Percentiles rank a stretch among this genome's conserved stretches.
phyloP scores from a whole-genome alignment of 2,797 vertebrate species.

The Acanthopagrus latus region DNA sequence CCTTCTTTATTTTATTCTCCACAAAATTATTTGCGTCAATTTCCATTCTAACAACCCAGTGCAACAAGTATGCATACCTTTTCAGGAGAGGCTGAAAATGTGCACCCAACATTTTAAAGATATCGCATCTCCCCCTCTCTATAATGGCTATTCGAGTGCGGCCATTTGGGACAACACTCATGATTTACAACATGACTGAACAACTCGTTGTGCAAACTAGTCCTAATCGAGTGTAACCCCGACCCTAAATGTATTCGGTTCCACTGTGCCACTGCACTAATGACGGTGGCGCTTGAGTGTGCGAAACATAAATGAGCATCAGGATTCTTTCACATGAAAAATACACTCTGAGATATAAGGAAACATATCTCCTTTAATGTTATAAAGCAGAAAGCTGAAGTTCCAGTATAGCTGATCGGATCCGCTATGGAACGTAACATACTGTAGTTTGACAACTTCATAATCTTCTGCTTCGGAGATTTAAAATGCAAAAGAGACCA shows the following conservation, averaged over 20 bases:
- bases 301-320: neutral
- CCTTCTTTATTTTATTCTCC: neutral
- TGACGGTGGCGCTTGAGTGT: neutral
- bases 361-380: slow-evolving; percentile 7
- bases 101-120: neutral
- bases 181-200: neutral
- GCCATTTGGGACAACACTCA: neutral
- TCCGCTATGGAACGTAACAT: slow-evolving; percentile 9
- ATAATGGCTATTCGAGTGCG: neutral
- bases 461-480: slow-evolving; percentile 22
- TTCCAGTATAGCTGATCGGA: neutral
- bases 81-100: neutral
- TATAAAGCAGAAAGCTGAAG: neutral
- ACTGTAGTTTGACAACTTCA: neutral
- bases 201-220: neutral
- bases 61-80: neutral
- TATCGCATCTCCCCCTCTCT: neutral
- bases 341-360: neutral
- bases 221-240: neutral
- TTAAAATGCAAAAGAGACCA: slow-evolving; percentile 22
- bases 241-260: neutral
- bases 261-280: neutral
- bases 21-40: neutral
- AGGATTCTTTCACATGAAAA: neutral
- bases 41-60: neutral